These are phyloP conservation scores for Coronaproctus castanopsis DNA, from an alignment of 2,888 invertebrate genomes.

Conservation along the genomic window DNA sequence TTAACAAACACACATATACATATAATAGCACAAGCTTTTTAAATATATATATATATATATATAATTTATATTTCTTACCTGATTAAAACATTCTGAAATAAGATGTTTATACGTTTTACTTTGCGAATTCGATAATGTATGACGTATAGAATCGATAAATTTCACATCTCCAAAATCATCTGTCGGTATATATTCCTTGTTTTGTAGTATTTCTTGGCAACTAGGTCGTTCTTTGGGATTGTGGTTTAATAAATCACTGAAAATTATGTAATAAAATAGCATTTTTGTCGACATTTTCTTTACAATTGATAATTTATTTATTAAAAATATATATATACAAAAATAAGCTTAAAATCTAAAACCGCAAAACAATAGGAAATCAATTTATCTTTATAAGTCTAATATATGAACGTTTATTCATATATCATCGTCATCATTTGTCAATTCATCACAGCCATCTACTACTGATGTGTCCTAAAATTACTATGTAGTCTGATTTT, in stretches of 20 bases:
- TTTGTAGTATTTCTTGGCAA: constrained; percentile 60
- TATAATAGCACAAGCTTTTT: too few species aligned
- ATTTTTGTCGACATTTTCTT: too few species aligned
- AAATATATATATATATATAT: too few species aligned
- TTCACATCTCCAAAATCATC: constrained; percentile 69
- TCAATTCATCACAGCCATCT: too few species aligned
- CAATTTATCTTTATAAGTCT: too few species aligned
- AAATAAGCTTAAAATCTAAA: not conserved
- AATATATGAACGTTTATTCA: not conserved
- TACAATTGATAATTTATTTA: too few species aligned
- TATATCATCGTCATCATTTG: too few species aligned
- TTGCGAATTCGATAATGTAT: constrained; percentile 60
- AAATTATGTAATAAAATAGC: too few species aligned
- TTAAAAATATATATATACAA: constrained; percentile 16
- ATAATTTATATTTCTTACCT: too few species aligned
- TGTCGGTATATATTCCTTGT: constrained; percentile 56
- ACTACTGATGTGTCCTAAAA: too few species aligned
- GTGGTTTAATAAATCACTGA: constrained; percentile 59
- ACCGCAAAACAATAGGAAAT: not conserved
- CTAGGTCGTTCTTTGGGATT: constrained; percentile 66
- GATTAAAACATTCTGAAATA: constrained; percentile 37
- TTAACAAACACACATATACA: too few species aligned
- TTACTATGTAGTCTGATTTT: too few species aligned
- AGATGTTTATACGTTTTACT: constrained; percentile 56
- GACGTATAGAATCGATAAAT: constrained; percentile 57